phyloP scores from a whole-genome alignment of 1,140 invertebrate genomes.

The Ooceraea biroi region DNA sequence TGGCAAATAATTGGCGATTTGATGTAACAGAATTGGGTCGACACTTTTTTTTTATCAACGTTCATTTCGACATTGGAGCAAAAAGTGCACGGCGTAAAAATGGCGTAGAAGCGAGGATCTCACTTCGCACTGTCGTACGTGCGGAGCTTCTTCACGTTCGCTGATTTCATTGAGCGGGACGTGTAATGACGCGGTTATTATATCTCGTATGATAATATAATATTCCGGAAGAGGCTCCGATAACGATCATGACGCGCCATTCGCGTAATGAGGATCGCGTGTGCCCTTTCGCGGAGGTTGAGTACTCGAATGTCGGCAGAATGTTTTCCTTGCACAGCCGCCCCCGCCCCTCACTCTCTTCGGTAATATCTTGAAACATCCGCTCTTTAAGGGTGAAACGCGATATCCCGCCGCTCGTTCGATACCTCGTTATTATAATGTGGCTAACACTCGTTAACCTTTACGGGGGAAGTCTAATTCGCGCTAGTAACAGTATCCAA shows the following conservation, averaged over 20 bases:
- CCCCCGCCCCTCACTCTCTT: background rate
- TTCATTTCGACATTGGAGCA: background rate
- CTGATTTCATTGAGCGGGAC: slow-evolving; percentile 22
- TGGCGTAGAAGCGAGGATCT: background rate
- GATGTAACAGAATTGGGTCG: too few relatives aligned
- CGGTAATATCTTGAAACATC: slow-evolving; percentile 68
- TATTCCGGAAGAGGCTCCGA: slow-evolving; percentile 57
- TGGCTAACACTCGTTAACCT: slow-evolving; percentile 81
- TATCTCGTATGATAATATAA: slow-evolving; percentile 70
- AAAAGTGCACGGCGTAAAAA: background rate
- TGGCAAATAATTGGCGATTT: too few relatives aligned
- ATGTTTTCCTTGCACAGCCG: slow-evolving; percentile 48
- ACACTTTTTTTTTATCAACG: slow-evolving; percentile 4
- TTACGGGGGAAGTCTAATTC: slow-evolving; percentile 67
- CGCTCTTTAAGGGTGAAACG: slow-evolving; percentile 82
- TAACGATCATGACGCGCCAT: slow-evolving; percentile 72
- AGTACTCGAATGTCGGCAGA: slow-evolving; percentile 62
- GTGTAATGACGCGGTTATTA: slow-evolving; percentile 60
- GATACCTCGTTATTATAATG: slow-evolving; percentile 82
- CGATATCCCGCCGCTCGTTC: slow-evolving; percentile 77
- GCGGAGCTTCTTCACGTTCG: background rate
- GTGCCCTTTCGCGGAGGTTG: slow-evolving; percentile 65
- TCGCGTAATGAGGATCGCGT: slow-evolving; percentile 75
- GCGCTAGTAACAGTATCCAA: slow-evolving; percentile 69
- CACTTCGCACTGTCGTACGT: background rate